Evolutionary conservation across 2,113 vertebrate genomes (phyloP).

Genomic region (Pithys albifrons): DNA sequence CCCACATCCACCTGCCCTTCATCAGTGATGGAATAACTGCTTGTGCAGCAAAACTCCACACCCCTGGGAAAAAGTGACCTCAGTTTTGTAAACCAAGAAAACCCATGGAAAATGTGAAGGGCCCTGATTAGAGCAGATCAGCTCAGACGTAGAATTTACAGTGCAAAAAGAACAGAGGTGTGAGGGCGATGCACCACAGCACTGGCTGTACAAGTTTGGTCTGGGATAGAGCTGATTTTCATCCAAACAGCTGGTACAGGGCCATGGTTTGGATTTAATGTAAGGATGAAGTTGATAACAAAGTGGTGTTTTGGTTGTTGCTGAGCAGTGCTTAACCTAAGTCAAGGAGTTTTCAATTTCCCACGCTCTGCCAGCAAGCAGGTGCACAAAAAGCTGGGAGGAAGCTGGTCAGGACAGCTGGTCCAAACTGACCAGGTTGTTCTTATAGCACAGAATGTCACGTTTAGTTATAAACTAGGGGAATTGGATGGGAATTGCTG

Average conservation of each 20-base stretch:
- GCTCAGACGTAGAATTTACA: not conserved
- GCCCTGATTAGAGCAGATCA: not conserved
- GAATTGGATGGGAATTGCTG: not conserved
- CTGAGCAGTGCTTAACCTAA: not conserved
- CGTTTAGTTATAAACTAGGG: not conserved
- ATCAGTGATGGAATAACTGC: not conserved
- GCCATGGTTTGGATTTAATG: not conserved
- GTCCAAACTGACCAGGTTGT: too few species aligned
- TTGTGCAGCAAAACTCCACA: not conserved
- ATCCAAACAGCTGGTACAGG: not conserved
- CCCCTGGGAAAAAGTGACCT: rapidly evolving
- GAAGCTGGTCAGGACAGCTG: not conserved
- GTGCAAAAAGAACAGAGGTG: not conserved
- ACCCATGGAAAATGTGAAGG: rapidly evolving
- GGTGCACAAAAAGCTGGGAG: not conserved
- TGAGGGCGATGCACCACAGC: rapidly evolving
- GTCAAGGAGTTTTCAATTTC: not conserved
- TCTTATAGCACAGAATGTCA: not conserved
- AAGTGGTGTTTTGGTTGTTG: not conserved
- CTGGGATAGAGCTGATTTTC: not conserved
- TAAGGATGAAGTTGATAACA: not conserved
- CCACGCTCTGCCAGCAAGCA: not conserved
- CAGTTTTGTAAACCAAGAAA: not conserved
- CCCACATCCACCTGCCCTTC: too few species aligned
- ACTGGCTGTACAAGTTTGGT: not conserved